Base-by-base conservation (phyloP, 2,113 vertebrate genomes). In the Elgaria multicarinata region DNA sequence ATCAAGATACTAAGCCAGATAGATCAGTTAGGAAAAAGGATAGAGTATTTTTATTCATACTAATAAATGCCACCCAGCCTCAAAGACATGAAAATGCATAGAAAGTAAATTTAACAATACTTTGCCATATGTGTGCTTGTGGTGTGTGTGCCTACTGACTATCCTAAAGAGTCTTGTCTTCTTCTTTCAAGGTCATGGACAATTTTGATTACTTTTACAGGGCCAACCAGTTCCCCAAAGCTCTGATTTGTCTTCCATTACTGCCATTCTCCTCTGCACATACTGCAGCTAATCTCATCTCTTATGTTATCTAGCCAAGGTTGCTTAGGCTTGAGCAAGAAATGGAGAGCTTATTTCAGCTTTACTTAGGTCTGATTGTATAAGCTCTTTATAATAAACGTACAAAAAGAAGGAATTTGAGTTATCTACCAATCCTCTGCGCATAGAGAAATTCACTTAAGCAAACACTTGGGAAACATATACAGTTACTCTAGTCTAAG, bases 401-500 rank as follows among this genome's bases (percentile, higher is more conserved):
- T 92, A 39, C 24, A 74, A n/a, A 89, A 90, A 72, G 7, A 76
- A 75, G 81, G 75, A 58, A 39, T 24, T 4, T 16, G 44, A 20
- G 8, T 0, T 50, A 31, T 75, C 55, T 87, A 33, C 28, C 16
- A 91, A 77, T 83, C 1, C 1, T 92, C 71, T 53, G 2, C 3
- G 7, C 74, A 79, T 46, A 84, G 74, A 36, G 42, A 92, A 93
- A 89, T 84, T 26, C 4, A 13, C 6, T 55, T 62, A 18, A 22
- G 58, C 36, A 87, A 82, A 67, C 55, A 62, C 7, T 16, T 91
- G 55, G 16, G 72, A 77, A 46, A 33, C 39, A 76, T 28, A 3
- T 42, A 14, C 0, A 0, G 0, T 85, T 75, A 81, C 20, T 90
- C 4, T 89, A 69, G 6, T 64, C 66, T 16, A 36, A 50, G 31